Conservation (phyloP, 2,888 invertebrate species). For the Mythimna loreyi region DNA sequence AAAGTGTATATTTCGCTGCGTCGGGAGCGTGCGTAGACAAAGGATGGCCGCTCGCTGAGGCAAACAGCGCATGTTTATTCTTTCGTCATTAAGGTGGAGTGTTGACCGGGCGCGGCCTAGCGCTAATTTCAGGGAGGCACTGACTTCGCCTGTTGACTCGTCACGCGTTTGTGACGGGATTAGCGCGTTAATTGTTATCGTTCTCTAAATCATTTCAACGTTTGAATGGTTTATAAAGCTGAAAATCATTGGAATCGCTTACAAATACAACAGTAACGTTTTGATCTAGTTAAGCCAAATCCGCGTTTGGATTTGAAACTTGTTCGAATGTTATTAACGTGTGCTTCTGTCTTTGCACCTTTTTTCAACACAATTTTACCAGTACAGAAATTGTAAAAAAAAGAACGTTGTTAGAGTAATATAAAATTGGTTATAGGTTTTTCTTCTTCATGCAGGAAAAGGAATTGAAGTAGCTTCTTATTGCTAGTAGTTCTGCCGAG, state of each 20-base stretch:
- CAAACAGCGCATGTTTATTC: slow-evolving; percentile 87
- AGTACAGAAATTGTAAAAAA: no score
- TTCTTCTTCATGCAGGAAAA: no score
- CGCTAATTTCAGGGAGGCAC: slow-evolving; percentile 85
- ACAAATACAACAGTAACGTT: background rate
- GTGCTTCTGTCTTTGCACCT: background rate
- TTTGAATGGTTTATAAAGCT: slow-evolving; percentile 2
- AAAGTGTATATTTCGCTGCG: slow-evolving; percentile 86
- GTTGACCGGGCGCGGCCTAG: slow-evolving; percentile 80
- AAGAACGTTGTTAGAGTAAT: no score
- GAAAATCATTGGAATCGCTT: slow-evolving; percentile 1
- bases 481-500: no score
- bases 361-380: background rate
- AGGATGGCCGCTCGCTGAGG: slow-evolving; percentile 78
- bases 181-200: slow-evolving; percentile 51
- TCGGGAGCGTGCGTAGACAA: slow-evolving; percentile 86
- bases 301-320: no score
- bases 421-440: no score
- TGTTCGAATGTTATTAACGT: background rate
- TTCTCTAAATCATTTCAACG: slow-evolving; percentile 15
- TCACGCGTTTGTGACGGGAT: slow-evolving; percentile 66
- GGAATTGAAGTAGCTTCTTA: no score
- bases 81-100: slow-evolving; percentile 88
- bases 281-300: no score
- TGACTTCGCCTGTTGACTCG: slow-evolving; percentile 75